These are phyloP conservation scores for Hypercompe scribonia DNA, from an alignment of 2,888 invertebrate genomes.

Conservation along the genomic window DNA sequence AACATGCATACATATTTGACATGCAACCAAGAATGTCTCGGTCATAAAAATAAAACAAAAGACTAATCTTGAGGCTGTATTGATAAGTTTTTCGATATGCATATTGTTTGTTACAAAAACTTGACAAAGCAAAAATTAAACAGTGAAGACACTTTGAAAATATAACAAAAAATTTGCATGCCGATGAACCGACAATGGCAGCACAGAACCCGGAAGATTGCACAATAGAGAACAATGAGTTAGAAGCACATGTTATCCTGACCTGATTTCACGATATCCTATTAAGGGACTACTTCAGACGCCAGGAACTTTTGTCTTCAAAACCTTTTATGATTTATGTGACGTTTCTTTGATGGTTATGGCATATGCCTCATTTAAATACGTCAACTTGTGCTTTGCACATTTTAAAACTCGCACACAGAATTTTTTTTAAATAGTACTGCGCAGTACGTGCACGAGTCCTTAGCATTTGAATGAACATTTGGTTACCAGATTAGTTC, in stretches of 20 bases:
- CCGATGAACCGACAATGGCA: constrained; percentile 66
- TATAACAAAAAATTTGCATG: constrained; percentile 78
- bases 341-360: constrained; percentile 81
- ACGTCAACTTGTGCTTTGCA: constrained; percentile 81
- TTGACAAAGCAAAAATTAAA: constrained; percentile 59
- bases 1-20: constrained; percentile 45
- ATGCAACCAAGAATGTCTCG: constrained; percentile 44
- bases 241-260: constrained; percentile 84
- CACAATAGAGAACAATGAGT: constrained; percentile 73
- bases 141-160: constrained; percentile 49
- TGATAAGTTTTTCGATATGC: constrained; percentile 31
- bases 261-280: constrained; percentile 79
- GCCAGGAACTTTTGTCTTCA: constrained; percentile 74
- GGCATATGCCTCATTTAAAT: constrained; percentile 84
- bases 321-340: constrained; percentile 83
- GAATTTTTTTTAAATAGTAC: constrained; percentile 74
- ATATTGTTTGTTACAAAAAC: constrained; percentile 53
- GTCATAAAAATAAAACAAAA: constrained; percentile 1
- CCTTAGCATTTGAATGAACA: constrained; percentile 83
- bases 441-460: constrained; percentile 58
- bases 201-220: constrained; percentile 81
- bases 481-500: constrained; percentile 85
- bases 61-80: constrained; percentile 7
- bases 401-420: constrained; percentile 77
- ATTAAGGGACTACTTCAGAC: constrained; percentile 71